A percentile compares a stretch with the other conserved stretches of the same genome.
Conservation (phyloP, 1,140 invertebrate species). For the Neoseiulus cucumeris region DNA sequence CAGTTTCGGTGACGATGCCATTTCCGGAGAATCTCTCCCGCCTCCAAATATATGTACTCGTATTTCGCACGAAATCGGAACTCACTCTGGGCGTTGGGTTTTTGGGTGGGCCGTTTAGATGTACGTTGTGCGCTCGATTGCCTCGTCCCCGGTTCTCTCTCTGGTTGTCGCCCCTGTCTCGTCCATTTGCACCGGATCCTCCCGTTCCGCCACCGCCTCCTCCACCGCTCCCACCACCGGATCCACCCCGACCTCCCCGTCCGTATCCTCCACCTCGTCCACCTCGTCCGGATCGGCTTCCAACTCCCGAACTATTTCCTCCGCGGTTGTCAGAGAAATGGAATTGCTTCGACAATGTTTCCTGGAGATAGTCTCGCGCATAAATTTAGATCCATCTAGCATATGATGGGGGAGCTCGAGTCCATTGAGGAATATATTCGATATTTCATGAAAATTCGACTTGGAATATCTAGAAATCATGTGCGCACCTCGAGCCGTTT, state of each 20-base stretch:
- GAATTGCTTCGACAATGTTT: constrained; percentile 5
- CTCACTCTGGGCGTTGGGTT: not conserved
- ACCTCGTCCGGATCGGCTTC: not conserved
- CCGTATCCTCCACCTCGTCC: not conserved
- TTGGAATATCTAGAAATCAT: not conserved
- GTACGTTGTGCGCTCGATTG: not conserved
- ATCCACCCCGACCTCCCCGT: not conserved
- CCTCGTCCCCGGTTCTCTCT: not conserved
- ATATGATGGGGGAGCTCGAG: not conserved
- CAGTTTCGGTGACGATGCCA: not conserved
- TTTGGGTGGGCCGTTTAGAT: not conserved
- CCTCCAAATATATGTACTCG: not conserved
- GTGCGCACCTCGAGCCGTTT: constrained; percentile 3
- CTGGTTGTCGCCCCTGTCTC: not conserved
- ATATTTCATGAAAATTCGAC: not conserved
- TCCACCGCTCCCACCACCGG: not conserved
- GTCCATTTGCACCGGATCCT: not conserved
- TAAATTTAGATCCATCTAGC: not conserved
- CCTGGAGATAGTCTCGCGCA: not conserved
- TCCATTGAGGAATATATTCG: not conserved
- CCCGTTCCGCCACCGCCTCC: not conserved
- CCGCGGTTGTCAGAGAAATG: not conserved
- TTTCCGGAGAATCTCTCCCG: not conserved
- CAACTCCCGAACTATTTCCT: not conserved
- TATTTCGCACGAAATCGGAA: not conserved